A percentile compares a stretch with the other conserved stretches of the same genome.
Conservation (phyloP, 2,113 vertebrate species). For the Tretioscincus oriximinensis region DNA sequence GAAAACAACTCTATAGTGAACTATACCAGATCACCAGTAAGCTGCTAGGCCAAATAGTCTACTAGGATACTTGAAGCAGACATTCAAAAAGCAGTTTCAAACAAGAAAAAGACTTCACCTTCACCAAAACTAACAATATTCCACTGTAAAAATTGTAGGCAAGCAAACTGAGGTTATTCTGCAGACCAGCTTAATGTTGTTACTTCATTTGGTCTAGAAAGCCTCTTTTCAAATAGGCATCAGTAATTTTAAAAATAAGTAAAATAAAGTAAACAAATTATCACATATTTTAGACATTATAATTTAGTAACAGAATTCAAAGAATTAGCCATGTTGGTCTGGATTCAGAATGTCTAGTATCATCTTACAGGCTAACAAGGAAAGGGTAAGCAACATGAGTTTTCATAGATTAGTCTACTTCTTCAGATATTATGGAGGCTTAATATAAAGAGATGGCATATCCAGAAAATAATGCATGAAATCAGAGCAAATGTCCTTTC, state of each 20-base stretch:
- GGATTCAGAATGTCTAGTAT: too few relatives aligned
- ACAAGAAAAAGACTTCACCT: neutral
- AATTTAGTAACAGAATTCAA: neutral
- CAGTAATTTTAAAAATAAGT: neutral
- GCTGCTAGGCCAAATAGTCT: neutral
- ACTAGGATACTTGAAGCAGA: neutral
- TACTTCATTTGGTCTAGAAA: neutral
- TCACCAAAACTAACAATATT: neutral
- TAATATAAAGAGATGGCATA: too few relatives aligned
- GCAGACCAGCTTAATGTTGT: neutral
- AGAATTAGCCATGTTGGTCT: neutral
- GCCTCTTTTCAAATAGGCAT: neutral
- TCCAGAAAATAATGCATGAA: neutral
- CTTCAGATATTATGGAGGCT: too few relatives aligned
- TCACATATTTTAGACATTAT: neutral
- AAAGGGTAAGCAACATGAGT: too few relatives aligned
- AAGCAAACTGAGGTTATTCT: neutral
- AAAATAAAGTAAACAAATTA: neutral
- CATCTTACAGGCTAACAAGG: too few relatives aligned
- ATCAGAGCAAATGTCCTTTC: slow-evolving; percentile 5
- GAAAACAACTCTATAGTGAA: too few relatives aligned
- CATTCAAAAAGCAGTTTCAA: neutral
- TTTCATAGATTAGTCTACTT: too few relatives aligned
- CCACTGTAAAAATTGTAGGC: slow-evolving; percentile 1
- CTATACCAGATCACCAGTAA: too few relatives aligned